Percentiles rank a stretch among this genome's conserved stretches.
These are phyloP conservation scores for Diuraphis noxia DNA, from an alignment of 1,140 invertebrate genomes.

Conservation along the genomic window DNA sequence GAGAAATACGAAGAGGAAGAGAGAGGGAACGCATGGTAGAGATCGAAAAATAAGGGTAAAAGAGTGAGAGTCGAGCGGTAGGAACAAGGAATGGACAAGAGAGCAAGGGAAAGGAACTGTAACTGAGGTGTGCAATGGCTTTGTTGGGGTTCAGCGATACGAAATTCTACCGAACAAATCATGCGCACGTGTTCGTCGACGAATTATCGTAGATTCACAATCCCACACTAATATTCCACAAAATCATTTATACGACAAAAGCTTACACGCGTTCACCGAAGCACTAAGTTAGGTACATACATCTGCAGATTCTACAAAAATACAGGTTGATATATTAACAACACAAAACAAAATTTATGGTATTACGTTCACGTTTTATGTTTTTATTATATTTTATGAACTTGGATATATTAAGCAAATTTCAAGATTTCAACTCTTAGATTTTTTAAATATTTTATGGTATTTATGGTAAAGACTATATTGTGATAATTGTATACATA, in stretches of 20 bases:
- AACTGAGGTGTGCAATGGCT: neutral
- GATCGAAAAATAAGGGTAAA: too few relatives aligned
- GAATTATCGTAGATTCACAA: neutral
- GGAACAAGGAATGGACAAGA: neutral
- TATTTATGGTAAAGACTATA: too few relatives aligned
- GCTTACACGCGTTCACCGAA: neutral
- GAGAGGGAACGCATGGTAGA: neutral
- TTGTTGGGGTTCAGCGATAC: neutral
- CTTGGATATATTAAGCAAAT: neutral
- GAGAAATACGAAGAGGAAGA: neutral
- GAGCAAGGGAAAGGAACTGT: neutral
- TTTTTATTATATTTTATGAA: neutral
- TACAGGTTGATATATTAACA: neutral
- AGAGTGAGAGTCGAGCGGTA: too few relatives aligned
- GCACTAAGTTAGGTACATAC: neutral
- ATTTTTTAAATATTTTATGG: neutral
- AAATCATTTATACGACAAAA: neutral
- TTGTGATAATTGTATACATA: too few relatives aligned
- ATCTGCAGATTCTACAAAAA: neutral
- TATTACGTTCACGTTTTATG: neutral
- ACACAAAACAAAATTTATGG: neutral
- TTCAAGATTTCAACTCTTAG: neutral
- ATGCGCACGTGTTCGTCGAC: neutral
- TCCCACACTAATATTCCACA: neutral
- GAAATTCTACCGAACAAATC: neutral